A percentile compares a stretch with the other conserved stretches of the same genome.
Evolutionary conservation across 2,113 vertebrate species (phyloP).

Genomic region (Andinoacara biseriatus): DNA sequence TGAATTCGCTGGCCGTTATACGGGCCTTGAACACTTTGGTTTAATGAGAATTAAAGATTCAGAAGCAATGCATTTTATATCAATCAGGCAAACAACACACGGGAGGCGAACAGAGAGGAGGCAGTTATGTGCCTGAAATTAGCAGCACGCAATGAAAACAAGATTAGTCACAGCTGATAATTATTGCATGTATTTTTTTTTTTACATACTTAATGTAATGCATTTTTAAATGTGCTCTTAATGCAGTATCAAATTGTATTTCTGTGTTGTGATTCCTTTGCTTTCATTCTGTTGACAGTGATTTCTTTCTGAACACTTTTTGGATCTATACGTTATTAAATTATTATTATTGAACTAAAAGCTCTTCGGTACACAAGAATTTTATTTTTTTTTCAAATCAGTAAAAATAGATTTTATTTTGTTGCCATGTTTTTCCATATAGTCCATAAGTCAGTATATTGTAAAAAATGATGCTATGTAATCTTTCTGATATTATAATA

Average conservation of each 20-base stretch:
- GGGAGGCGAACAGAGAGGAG: conserved; percentile 19
- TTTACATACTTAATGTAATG: background rate
- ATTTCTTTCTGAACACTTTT: background rate
- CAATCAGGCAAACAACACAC: conserved; percentile 65
- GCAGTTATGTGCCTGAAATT: conserved; percentile 16
- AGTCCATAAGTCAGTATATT: background rate
- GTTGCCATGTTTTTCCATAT: background rate
- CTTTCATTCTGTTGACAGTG: background rate
- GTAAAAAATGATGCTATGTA: background rate
- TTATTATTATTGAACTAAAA: background rate
- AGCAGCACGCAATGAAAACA: conserved; percentile 19
- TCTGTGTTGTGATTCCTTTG: background rate
- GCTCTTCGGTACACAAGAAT: background rate
- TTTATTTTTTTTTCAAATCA: background rate
- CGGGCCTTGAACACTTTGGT: conserved; percentile 40
- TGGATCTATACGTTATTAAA: background rate
- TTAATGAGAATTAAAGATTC: conserved; percentile 78
- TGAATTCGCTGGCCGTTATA: conserved; percentile 62
- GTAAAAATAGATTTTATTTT: background rate
- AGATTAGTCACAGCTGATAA: conserved; percentile 14
- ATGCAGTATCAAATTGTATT: background rate
- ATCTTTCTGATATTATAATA: background rate
- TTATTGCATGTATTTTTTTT: background rate
- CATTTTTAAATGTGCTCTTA: background rate
- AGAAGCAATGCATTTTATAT: conserved; percentile 74